Conservation (phyloP, 1,140 invertebrate species). For the Triops cancriformis region DNA sequence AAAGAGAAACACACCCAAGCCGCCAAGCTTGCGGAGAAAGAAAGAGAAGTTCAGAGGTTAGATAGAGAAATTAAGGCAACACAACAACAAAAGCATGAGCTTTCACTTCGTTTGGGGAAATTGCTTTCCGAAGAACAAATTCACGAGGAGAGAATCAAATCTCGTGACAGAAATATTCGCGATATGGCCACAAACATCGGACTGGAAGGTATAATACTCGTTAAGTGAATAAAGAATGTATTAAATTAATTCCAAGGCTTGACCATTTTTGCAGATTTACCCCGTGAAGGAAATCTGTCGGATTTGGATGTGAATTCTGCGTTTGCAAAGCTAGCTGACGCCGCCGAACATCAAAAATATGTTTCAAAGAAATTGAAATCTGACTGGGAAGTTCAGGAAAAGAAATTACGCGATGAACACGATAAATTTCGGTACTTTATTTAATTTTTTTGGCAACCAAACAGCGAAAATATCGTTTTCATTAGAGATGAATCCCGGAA, state of each 20-base stretch:
- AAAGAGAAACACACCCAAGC: background rate
- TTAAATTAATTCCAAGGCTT: too few species aligned
- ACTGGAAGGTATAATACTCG: background rate
- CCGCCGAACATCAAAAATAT: conserved; percentile 2
- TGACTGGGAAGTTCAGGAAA: conserved; percentile 36
- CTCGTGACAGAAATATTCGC: conserved; percentile 35
- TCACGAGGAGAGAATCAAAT: conserved; percentile 34
- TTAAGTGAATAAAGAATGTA: too few species aligned
- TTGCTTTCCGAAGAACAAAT: conserved; percentile 38
- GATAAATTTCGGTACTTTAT: conserved; percentile 29
- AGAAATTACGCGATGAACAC: conserved; percentile 41
- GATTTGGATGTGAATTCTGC: background rate
- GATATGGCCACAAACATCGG: conserved; percentile 30
- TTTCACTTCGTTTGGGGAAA: conserved; percentile 35
- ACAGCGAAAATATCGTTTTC: background rate
- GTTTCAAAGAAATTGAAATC: background rate
- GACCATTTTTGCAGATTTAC: background rate
- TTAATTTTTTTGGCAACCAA: background rate
- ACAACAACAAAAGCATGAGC: conserved; percentile 32
- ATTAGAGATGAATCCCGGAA: conserved; percentile 16
- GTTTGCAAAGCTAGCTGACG: background rate
- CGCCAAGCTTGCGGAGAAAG: background rate
- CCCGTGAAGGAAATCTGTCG: background rate
- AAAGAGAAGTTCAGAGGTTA: conserved; percentile 15
- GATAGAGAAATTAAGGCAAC: conserved; percentile 14